Conservation (phyloP, 1,140 invertebrate genomes). For the Drosophila ohnishii region DNA sequence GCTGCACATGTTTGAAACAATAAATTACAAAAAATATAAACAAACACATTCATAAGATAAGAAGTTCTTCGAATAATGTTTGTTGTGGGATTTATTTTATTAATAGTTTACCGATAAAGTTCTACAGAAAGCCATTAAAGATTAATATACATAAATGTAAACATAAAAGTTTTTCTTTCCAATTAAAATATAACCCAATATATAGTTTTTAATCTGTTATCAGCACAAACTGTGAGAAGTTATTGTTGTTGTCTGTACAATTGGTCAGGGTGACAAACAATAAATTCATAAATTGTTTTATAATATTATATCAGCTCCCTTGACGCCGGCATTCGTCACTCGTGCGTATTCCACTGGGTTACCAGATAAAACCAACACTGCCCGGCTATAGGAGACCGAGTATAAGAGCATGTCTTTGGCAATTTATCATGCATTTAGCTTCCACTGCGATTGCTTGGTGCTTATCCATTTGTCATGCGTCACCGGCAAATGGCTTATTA, state of each 20-base stretch:
- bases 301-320: constrained; percentile 30
- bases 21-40: background rate
- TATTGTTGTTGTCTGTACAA: constrained; percentile 13
- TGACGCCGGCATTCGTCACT: constrained; percentile 25
- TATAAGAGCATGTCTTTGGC: constrained; percentile 9
- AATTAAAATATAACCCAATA: background rate
- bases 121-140: background rate
- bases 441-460: constrained; percentile 17
- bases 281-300: constrained; percentile 49
- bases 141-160: background rate
- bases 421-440: constrained; percentile 49
- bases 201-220: background rate
- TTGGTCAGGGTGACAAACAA: constrained; percentile 28
- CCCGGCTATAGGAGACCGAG: background rate
- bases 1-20: background rate
- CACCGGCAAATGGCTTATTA: constrained; percentile 11
- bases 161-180: background rate
- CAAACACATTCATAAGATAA: background rate
- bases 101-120: background rate
- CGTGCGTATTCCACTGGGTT: constrained; percentile 6
- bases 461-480: constrained; percentile 35
- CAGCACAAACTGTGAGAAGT: background rate
- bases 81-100: background rate
- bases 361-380: constrained; percentile 5
- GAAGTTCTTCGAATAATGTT: background rate